Percentiles rank a stretch among this genome's conserved stretches.
Evolutionary conservation across 1,140 invertebrate genomes (phyloP).

Genomic region (Pygmarrhopalites habei): DNA sequence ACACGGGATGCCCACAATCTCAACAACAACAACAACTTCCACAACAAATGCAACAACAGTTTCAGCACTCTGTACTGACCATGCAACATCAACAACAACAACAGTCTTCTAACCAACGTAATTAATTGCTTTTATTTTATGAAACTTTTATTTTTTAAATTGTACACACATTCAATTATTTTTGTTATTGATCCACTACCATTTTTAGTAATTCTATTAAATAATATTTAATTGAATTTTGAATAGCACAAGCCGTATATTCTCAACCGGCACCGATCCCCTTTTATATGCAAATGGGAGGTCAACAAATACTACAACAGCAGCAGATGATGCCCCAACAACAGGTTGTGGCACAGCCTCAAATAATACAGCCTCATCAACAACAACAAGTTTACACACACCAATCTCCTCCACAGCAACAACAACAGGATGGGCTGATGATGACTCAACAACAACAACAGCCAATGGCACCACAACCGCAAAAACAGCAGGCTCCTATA

Average conservation of each 20-base stretch:
- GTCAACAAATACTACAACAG: slow-evolving; percentile 21
- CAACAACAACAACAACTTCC: slow-evolving; percentile 41
- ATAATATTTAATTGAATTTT: too few relatives aligned
- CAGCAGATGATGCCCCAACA: slow-evolving; percentile 41
- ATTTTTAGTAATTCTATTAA: too few relatives aligned
- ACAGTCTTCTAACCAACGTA: slow-evolving; percentile 12
- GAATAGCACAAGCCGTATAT: not conserved
- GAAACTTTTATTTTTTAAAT: too few relatives aligned
- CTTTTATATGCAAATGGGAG: not conserved
- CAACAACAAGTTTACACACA: slow-evolving; percentile 7
- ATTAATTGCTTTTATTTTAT: too few relatives aligned
- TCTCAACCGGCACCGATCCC: slow-evolving; percentile 1
- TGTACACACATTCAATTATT: too few relatives aligned
- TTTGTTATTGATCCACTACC: too few relatives aligned
- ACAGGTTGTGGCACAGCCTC: slow-evolving; percentile 31
- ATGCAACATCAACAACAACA: slow-evolving; percentile 33
- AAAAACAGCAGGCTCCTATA: not conserved
- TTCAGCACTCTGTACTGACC: slow-evolving; percentile 25
- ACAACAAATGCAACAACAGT: slow-evolving; percentile 43
- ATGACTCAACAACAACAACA: slow-evolving; percentile 16
- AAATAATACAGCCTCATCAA: slow-evolving; percentile 23
- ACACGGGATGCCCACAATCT: not conserved
- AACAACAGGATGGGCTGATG: slow-evolving; percentile 21
- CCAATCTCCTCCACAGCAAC: too few relatives aligned
- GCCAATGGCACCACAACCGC: not conserved